Base-by-base conservation (phyloP, 1,140 invertebrate genomes). In the Cryptotermes secundus region DNA sequence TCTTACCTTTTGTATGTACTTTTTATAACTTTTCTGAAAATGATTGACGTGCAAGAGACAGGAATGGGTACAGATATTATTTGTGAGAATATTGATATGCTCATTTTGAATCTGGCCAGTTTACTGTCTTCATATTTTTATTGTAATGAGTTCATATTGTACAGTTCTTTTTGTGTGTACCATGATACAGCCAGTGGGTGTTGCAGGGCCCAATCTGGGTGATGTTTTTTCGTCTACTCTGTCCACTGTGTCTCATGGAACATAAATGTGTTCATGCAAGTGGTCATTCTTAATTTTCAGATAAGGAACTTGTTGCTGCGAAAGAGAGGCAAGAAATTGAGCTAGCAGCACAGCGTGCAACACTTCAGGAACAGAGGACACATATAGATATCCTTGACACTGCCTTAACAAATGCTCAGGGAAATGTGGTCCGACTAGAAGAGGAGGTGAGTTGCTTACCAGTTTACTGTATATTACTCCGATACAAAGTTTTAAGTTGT, bases 311-410 rank as follows among this genome's bases (percentile, higher is more conserved):
- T 86, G 92, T 94, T 53, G 95, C 95, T 80, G 94, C 94, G 31
- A 97, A 97, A 89, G 97, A 98, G 89, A 90, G 96, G 82, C 96
- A 98, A 89, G 96, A 98, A 90, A 96, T 97, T 80, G 97, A 99
- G 90, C 91, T 98, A 85, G 93, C 95, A 38, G 96, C 96, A 1
- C 96, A 98, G 89, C 91, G 95, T 87, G 96, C 95, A 34, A 98
- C 96, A 34, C 89, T 98, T 79, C 95, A 97, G 88, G 97, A 98
- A 89, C 97, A 98, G 89, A 92, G 96, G 85, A 96, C 95, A 31
- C 96, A 98, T 89, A 98, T 98, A 88, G 96, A 97, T 87, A 97
- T 98, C 86, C 91, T 98, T 45, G 97, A 98, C 88, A 96, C 95
- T 36, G 97, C 97, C 79, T 90, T 98, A 38, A 96, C 95, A 34